Conservation (phyloP, 2,113 vertebrate genomes). For the Macroglossus sobrinus region DNA sequence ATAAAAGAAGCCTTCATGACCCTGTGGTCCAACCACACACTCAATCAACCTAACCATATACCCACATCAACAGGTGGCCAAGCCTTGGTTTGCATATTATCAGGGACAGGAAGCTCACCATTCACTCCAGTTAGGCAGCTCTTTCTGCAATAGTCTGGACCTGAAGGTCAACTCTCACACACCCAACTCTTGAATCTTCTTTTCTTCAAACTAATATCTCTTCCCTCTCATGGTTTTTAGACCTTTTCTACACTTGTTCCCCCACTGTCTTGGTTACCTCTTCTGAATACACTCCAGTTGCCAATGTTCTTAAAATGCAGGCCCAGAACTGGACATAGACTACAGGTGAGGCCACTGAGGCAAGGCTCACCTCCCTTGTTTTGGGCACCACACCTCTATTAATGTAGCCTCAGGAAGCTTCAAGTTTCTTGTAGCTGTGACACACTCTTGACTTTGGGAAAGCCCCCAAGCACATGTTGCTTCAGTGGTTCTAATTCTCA, state of each 20-base stretch:
- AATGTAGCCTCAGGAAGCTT: background rate
- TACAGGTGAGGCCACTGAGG: background rate
- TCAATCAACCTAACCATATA: background rate
- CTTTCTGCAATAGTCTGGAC: background rate
- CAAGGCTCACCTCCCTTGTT: background rate
- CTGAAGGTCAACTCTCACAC: background rate
- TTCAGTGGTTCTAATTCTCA: background rate
- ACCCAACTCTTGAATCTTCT: background rate
- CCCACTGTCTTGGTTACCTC: background rate
- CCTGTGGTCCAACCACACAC: background rate
- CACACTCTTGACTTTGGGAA: background rate
- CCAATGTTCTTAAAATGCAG: background rate
- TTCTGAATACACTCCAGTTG: background rate
- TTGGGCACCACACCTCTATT: background rate
- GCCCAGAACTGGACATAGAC: background rate
- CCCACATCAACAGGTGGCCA: slow-evolving; percentile 20
- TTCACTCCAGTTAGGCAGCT: background rate
- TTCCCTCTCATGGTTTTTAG: background rate
- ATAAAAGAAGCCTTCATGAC: background rate
- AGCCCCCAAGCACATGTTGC: background rate
- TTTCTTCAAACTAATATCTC: background rate
- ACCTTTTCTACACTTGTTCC: accelerated
- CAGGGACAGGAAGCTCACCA: background rate
- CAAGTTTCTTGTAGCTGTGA: background rate
- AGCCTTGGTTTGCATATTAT: background rate